Base-by-base conservation (phyloP, 2,113 vertebrate genomes). In the Bucco capensis region DNA sequence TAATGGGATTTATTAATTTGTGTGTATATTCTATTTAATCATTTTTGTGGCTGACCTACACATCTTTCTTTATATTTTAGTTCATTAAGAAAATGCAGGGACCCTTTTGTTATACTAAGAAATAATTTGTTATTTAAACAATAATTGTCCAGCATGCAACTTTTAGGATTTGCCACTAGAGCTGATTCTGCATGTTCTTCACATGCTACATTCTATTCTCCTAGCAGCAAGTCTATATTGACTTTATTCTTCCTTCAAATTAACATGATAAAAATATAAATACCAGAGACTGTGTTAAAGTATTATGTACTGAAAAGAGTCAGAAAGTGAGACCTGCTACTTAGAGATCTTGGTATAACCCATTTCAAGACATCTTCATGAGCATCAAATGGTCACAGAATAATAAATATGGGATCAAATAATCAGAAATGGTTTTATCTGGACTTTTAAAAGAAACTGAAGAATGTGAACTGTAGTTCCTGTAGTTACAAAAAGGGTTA, bases 1-100 rank as follows among this genome's bases (percentile, higher is more conserved):
- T 83, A 94, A 91, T 92, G 42, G 22, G 25, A 65, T 86, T 54
- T 65, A 95, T 96, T 88, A 88, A 95, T 96, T 83, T 76, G 73
- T 57, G 13, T 65, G 38, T 27, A 14, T 86, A 53, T 53, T 30
- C 24, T 8, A 66, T 80, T 95, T 89, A 85, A 90, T 80, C 2
- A 66, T 37, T 89, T 90, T 86, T 92, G 42, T 51, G 33, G 53
- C 83, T 83, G 51, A 76, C 35, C 50, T 77, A 42, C 19, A 73
- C 8, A 61, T 35, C 40, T 42, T 47, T 90, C 7, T 73, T 73
- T 73, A 54, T 66, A 31, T 82, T 83, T 93, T 50, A 37, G 9
- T 46, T 82, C 16, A 51, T 42, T 53, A 74, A 60, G n/a, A 86
- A 93, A 92, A 81, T 76, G 8, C 9, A 71, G 9, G 4, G 15